phyloP scores from a whole-genome alignment of 92 coral and sea anemone species.

The Epizoanthus fatuus region DNA sequence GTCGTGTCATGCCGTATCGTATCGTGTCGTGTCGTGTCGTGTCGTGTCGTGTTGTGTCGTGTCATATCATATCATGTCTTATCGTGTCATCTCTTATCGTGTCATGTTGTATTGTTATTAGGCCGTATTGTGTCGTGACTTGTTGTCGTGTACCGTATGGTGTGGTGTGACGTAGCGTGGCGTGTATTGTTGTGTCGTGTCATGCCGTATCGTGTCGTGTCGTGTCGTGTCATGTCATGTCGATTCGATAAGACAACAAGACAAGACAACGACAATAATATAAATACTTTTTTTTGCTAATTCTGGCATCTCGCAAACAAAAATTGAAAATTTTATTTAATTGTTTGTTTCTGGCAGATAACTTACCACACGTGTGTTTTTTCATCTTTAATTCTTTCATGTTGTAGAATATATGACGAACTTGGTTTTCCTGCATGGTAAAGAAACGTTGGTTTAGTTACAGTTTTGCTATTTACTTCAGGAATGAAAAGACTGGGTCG shows the following conservation, averaged over 20 bases:
- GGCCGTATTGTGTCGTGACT: not conserved
- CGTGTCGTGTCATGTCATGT: not conserved
- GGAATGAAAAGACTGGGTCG: not conserved
- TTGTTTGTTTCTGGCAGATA: not conserved
- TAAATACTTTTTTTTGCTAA: too few species aligned
- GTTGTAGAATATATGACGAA: constrained; percentile 65
- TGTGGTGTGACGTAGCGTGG: not conserved
- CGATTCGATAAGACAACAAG: too few species aligned
- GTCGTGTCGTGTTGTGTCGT: not conserved
- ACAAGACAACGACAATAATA: too few species aligned
- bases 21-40: too few species aligned
- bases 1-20: too few species aligned
- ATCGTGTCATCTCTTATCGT: not conserved
- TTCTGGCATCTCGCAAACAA: too few species aligned
- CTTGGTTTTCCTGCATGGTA: constrained; percentile 6
- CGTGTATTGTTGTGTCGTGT: not conserved
- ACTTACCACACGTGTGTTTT: constrained; percentile 77
- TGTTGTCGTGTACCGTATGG: not conserved
- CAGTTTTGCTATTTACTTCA: not conserved
- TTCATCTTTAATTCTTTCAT: constrained; percentile 67
- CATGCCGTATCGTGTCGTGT: not conserved
- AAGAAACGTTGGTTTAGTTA: too few species aligned
- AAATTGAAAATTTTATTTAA: not conserved
- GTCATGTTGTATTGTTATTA: not conserved
- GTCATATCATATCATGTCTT: not conserved